Evolutionary conservation across 2,888 invertebrate species (phyloP).

Genomic region (Zeuzera pyrina): DNA sequence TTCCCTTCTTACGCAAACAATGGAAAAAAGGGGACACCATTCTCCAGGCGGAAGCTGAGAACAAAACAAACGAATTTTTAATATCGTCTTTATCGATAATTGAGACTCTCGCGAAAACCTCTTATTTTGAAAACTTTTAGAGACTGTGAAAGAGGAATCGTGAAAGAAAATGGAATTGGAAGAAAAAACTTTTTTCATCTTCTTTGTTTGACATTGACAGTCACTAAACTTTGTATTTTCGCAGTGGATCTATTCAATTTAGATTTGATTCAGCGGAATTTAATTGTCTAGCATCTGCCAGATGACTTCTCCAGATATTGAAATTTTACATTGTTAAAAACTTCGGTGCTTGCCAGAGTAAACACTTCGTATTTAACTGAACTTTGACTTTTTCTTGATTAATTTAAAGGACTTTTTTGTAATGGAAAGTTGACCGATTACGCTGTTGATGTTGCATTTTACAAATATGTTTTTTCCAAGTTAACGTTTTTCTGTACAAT

Average conservation of each 20-base stretch:
- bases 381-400: too few relatives aligned
- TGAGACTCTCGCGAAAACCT: conserved; percentile 70
- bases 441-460: too few relatives aligned
- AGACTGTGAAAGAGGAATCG: conserved; percentile 67
- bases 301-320: conserved; percentile 49
- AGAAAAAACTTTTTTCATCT: conserved; percentile 72
- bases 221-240: conserved; percentile 67
- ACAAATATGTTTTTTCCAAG: too few relatives aligned
- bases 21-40: conserved; percentile 60
- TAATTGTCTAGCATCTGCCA: conserved; percentile 57
- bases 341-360: too few relatives aligned
- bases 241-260: conserved; percentile 68
- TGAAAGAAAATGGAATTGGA: conserved; percentile 67
- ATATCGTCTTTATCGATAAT: conserved; percentile 73
- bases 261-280: conserved; percentile 50
- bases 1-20: conserved; percentile 65
- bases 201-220: conserved; percentile 73
- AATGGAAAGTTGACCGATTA: too few relatives aligned
- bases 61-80: conserved; percentile 74
- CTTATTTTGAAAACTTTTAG: conserved; percentile 71
- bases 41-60: conserved; percentile 59
- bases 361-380: too few relatives aligned
- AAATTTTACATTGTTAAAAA: conserved; percentile 28
- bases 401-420: too few relatives aligned
- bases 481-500: too few relatives aligned